These are phyloP conservation scores for Dynastes hyllus DNA, from an alignment of 2,888 invertebrate genomes.

Conservation along the genomic window DNA sequence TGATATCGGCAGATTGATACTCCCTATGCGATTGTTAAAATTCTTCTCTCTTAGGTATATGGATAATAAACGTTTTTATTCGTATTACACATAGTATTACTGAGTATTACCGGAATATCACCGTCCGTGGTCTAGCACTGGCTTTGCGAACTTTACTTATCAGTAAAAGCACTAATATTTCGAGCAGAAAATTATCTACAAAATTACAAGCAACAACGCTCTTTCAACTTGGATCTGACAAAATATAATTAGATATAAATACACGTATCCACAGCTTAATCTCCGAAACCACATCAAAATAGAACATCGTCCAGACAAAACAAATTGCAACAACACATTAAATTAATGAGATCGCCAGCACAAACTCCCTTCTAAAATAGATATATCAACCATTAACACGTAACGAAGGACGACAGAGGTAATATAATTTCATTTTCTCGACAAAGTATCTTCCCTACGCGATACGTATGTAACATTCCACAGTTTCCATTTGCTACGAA, in stretches of 20 bases:
- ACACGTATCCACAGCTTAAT: background rate
- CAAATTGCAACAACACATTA: background rate
- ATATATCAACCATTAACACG: conserved; percentile 23
- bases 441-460: background rate
- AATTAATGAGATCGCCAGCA: background rate
- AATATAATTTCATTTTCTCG: conserved; percentile 8
- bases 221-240: background rate
- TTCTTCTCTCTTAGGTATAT: too few relatives aligned
- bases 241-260: background rate
- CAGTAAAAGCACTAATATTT: too few relatives aligned
- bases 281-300: background rate
- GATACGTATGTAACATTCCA: background rate
- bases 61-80: too few relatives aligned
- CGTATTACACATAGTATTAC: too few relatives aligned
- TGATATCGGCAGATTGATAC: too few relatives aligned
- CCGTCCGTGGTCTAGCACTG: too few relatives aligned
- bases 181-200: too few relatives aligned
- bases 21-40: too few relatives aligned
- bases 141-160: too few relatives aligned
- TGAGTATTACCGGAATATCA: too few relatives aligned
- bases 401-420: background rate
- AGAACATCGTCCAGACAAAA: background rate
- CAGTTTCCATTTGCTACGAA: background rate
- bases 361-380: background rate
- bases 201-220: background rate